These are phyloP conservation scores for Callospermophilus lateralis DNA, from an alignment of 2,113 vertebrate genomes.

Conservation along the genomic window DNA sequence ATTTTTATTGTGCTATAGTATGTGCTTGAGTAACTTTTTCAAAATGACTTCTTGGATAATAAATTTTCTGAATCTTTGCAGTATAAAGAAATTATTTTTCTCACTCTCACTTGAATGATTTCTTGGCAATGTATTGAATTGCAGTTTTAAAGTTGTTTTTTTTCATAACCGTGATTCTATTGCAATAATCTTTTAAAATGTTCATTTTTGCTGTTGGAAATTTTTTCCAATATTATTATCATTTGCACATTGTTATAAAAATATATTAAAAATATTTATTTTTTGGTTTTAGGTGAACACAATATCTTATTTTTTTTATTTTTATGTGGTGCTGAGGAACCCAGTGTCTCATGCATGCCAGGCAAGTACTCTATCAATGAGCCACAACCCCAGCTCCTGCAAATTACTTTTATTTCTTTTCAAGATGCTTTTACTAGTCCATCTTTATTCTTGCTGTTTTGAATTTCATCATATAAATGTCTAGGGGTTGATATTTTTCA, in stretches of 20 bases:
- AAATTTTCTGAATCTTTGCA: background rate
- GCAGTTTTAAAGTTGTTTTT: background rate
- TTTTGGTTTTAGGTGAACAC: too few relatives aligned
- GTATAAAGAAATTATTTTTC: background rate
- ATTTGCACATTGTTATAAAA: background rate
- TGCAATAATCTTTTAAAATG: background rate
- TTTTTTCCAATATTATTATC: background rate
- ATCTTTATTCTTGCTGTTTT: background rate
- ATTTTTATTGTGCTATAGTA: background rate
- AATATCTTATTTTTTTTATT: too few relatives aligned
- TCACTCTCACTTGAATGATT: background rate
- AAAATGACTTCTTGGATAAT: background rate
- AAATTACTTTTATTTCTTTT: constrained; percentile 10
- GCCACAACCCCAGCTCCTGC: too few relatives aligned
- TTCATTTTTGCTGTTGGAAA: background rate
- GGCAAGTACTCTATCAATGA: too few relatives aligned
- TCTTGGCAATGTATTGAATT: background rate
- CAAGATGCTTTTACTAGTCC: background rate
- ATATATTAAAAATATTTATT: too few relatives aligned
- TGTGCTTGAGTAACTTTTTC: background rate
- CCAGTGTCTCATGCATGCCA: too few relatives aligned
- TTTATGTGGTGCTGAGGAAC: too few relatives aligned
- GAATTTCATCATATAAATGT: background rate
- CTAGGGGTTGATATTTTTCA: background rate
- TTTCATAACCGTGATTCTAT: background rate